Evolutionary conservation across 1,140 invertebrate genomes (phyloP), one percentile per base, ranked within the genome.

Genomic region (Thalassaphorura encarpata): DNA sequence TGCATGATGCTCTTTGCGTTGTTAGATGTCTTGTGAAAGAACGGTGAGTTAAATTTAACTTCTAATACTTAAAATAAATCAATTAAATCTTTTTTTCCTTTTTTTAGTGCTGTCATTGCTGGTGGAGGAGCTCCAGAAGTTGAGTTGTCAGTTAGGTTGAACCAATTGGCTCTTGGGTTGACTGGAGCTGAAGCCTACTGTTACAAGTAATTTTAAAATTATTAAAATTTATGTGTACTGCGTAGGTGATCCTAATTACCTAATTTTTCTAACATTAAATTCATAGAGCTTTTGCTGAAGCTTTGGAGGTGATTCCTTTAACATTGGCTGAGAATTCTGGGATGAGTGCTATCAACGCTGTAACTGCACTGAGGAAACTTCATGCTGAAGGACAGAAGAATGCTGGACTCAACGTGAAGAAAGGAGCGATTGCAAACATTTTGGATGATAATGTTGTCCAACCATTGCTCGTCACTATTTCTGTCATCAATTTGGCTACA

Each of bases 271-370:
- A 29, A 27, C 5, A 8, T 24, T 41, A 15, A 4, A 48, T 8
- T 57, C 52, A 1, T 61, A 79, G 86, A 61, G 93, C 90, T 1
- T 99, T 90, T 77, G 92, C 95, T 8, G 88, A 97, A 70, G 92
- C 96, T 1, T 75, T 99, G 23, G 94, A 98, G 76, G 84, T 99
- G 3, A 89, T 99, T 69, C 97, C 97, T 2, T 95, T 85, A 48
- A 99, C 97, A 2, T 75, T 99, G 50, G 92, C 97, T n/a, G 97
- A 99, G 75, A 99, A 99, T 73, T 95, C 96, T 24, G 96, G 97
- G n/a, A 76, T 99, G 2, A 98, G 96, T 75, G 87, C 97, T 0
- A 97, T 99, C 69, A 73, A 87, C 46, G 98, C 95, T 0, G 95
- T 99, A 1, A 99, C 96, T 0, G 94, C 98, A 72, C 76, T 99